Evolutionary conservation across 2,888 invertebrate species (phyloP).

Genomic region (Aleiodes leptofemur): DNA sequence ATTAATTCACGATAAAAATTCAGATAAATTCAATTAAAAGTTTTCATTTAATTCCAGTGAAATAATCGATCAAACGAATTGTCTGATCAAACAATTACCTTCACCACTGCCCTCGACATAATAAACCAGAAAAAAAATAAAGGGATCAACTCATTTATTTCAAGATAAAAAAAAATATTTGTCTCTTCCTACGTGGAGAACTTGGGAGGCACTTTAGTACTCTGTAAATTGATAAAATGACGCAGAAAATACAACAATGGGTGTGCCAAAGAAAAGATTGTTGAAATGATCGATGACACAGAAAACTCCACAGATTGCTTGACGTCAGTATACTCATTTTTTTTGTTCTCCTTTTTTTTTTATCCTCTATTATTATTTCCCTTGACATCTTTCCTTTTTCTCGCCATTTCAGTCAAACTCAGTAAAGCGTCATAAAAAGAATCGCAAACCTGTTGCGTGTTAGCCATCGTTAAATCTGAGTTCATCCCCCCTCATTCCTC

Average conservation of each 20-base stretch:
- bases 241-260: constrained; percentile 6
- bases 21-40: too few relatives aligned
- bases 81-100: too few relatives aligned
- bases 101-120: too few relatives aligned
- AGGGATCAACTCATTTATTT: background rate
- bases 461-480: constrained; percentile 1
- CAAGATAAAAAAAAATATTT: background rate
- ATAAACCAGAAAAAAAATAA: background rate
- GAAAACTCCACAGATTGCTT: background rate
- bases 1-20: too few relatives aligned
- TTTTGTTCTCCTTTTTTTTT: constrained; percentile 7
- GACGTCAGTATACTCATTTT: background rate
- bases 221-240: constrained; percentile 5
- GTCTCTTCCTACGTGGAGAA: background rate
- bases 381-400: background rate
- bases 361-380: background rate
- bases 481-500: background rate
- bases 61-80: too few relatives aligned
- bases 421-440: constrained; percentile 21
- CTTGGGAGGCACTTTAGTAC: background rate
- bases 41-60: too few relatives aligned
- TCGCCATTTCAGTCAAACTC: background rate
- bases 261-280: constrained; percentile 20
- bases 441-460: constrained; percentile 43
- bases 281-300: constrained; percentile 33